Base-by-base conservation (phyloP, 1,140 invertebrate species). In the Mercenaria mercenaria region DNA sequence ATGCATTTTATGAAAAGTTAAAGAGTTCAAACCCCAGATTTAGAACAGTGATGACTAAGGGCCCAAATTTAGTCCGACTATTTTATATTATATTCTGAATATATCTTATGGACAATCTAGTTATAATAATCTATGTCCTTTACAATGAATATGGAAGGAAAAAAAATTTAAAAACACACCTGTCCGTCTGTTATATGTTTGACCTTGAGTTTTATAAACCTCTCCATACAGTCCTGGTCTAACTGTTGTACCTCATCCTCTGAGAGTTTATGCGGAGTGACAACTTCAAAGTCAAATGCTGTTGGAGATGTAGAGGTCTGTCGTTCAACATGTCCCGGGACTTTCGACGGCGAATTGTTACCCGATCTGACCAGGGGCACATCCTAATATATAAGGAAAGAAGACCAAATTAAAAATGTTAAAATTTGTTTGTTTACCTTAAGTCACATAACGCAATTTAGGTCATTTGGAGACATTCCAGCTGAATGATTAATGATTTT, bases 141-240 rank as follows among this genome's bases (percentile, higher is more conserved):
- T n/a, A n/a, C n/a, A n/a, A n/a, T n/a, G n/a, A n/a, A n/a, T n/a
- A n/a, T n/a, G n/a, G n/a, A n/a, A n/a, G n/a, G n/a, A n/a, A n/a
- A n/a, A n/a, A n/a, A n/a, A n/a, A n/a, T 47, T 47, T 47, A 8
- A 47, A 47, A 47, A 39, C 67, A 56, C 64, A 94, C 94, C 94
- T 93, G 93, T 43, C 93, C 98, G 97, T 99, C 98, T 37, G 98
- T 99, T 89, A 99, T 99, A 94, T 99, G 98, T 61, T 98, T 97
- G 56, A 99, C 98, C 96, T 98, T 98, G 91, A 99, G 98, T 96
- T 99, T 99, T 82, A 99, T 97, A 96, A 99, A 99, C 92, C 98
- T 97, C 96, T 99, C 97, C 82, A 97, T 96, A 91, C 97, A 97
- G 82, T 96, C 96, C 88, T 95, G 92, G 43, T 97, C 97, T 89